phyloP scores from a whole-genome alignment of 2,888 invertebrate species.

The Phortica okadai region DNA sequence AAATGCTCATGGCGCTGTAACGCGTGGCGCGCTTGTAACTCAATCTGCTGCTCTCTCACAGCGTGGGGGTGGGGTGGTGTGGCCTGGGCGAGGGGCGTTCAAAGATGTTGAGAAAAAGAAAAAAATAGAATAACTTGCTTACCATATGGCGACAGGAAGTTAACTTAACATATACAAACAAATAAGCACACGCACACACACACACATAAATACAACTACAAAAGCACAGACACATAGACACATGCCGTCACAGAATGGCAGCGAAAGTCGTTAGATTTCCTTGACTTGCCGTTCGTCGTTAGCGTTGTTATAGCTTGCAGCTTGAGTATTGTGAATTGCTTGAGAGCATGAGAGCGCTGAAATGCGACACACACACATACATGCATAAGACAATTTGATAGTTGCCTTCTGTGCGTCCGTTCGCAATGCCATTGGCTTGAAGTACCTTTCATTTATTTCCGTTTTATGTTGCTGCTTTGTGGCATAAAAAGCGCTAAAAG shows the following conservation, averaged over 20 bases:
- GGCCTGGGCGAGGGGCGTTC: too few relatives aligned
- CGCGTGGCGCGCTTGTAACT: conserved; percentile 48
- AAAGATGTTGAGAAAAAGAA: conserved; percentile 11
- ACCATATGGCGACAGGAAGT: conserved; percentile 18
- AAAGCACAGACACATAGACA: background rate
- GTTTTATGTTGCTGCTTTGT: conserved; percentile 62
- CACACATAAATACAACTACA: too few relatives aligned
- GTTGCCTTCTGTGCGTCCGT: background rate
- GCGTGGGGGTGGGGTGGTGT: background rate
- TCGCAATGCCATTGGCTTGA: conserved; percentile 55
- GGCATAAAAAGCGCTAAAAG: conserved; percentile 45
- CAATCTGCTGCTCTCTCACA: conserved; percentile 52
- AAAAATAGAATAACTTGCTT: conserved; percentile 8
- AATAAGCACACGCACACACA: background rate
- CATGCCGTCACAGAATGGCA: background rate
- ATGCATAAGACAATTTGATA: background rate
- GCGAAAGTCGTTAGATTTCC: conserved; percentile 6
- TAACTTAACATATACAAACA: background rate
- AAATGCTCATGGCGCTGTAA: background rate
- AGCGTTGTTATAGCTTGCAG: too few relatives aligned
- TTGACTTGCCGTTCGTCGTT: background rate
- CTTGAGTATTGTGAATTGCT: too few relatives aligned
- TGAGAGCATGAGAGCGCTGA: too few relatives aligned
- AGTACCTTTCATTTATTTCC: conserved; percentile 71
- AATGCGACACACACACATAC: background rate